Percentiles rank a stretch among this genome's conserved stretches.
phyloP scores from a whole-genome alignment of 1,140 invertebrate species.

The Zeugodacus cucurbitae region DNA sequence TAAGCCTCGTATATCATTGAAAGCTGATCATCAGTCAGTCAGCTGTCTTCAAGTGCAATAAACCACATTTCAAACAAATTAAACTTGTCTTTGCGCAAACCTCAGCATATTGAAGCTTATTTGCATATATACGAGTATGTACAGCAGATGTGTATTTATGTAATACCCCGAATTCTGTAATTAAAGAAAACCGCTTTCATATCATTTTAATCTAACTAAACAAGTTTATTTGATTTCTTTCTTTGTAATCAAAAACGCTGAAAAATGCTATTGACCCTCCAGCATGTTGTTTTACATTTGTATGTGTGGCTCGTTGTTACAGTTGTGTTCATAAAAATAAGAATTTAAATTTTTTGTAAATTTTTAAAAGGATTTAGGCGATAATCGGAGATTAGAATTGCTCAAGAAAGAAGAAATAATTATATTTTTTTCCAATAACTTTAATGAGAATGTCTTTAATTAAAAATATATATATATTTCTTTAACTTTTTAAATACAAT shows the following conservation, averaged over 20 bases:
- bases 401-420: too few species aligned
- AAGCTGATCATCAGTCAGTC: neutral
- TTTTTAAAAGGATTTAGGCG: too few species aligned
- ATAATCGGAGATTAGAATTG: too few species aligned
- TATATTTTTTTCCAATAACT: too few species aligned
- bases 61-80: neutral
- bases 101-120: neutral
- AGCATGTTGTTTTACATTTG: neutral
- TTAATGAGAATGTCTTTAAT: too few species aligned
- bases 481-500: too few species aligned
- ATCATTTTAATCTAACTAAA: neutral
- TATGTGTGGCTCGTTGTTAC: neutral
- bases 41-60: neutral
- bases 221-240: neutral
- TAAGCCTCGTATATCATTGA: neutral
- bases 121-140: neutral
- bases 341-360: too few species aligned
- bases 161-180: neutral
- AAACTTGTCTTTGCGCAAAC: neutral
- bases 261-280: neutral
- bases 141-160: neutral
- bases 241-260: neutral
- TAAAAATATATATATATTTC: too few species aligned
- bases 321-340: neutral
- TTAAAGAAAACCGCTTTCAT: neutral